Conservation (phyloP, 2,888 invertebrate species). For the Heteromurus nitidus region DNA sequence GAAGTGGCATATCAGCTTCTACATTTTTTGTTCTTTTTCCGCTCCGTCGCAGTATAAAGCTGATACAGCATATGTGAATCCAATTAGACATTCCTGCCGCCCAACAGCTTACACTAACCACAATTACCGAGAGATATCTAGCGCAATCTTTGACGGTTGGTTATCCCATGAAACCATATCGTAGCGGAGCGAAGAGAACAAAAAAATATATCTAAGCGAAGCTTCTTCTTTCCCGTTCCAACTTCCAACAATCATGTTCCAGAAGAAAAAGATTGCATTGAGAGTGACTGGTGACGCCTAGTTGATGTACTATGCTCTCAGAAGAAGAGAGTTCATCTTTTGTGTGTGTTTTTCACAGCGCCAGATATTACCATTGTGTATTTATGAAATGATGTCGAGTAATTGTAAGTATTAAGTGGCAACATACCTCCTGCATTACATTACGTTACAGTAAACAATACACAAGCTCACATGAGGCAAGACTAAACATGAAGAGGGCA, state of each 20-base stretch:
- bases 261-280: too few relatives aligned
- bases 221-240: too few relatives aligned
- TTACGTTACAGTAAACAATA: slow-evolving; percentile 8
- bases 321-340: too few relatives aligned
- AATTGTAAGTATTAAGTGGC: slow-evolving; percentile 10
- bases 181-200: too few relatives aligned
- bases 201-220: too few relatives aligned
- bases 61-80: slow-evolving; percentile 66
- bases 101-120: slow-evolving; percentile 40
- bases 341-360: background rate
- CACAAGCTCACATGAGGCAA: slow-evolving; percentile 2
- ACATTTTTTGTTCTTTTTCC: slow-evolving; percentile 1
- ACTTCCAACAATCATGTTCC: too few relatives aligned
- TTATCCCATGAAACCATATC: slow-evolving; percentile 59
- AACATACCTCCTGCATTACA: background rate
- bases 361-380: background rate
- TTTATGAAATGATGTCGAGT: background rate
- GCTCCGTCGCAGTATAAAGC: background rate
- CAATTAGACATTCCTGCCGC: slow-evolving; percentile 70
- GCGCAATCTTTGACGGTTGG: slow-evolving; percentile 61
- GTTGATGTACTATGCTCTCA: too few relatives aligned
- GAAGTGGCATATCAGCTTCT: background rate
- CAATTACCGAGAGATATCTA: slow-evolving; percentile 31
- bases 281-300: too few relatives aligned
- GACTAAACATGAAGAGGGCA: slow-evolving; percentile 4